Evolutionary conservation across 1,140 invertebrate species (phyloP).

Genomic region (Nasonia longicornis): DNA sequence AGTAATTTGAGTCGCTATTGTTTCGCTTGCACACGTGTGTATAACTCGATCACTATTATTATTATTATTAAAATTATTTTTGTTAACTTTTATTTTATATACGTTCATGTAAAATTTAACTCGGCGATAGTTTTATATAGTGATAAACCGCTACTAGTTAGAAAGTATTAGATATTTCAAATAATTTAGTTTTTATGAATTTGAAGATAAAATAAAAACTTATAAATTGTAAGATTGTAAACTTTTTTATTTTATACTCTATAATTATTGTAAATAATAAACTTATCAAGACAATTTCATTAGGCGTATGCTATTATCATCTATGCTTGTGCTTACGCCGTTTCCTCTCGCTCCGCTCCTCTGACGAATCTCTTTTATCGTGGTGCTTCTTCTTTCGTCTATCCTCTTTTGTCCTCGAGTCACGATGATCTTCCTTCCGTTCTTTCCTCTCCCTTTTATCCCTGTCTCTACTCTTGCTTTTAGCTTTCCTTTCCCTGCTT

Average conservation of each 20-base stretch:
- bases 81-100: background rate
- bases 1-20: background rate
- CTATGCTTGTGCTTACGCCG: constrained; percentile 27
- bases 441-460: constrained; percentile 50
- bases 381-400: background rate
- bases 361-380: background rate
- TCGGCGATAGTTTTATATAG: background rate
- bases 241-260: constrained; percentile 42
- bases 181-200: constrained; percentile 28
- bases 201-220: background rate
- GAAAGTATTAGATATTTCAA: background rate
- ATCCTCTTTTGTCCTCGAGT: background rate
- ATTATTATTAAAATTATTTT: background rate
- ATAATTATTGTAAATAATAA: constrained; percentile 33
- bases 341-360: constrained; percentile 26
- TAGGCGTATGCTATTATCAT: constrained; percentile 10
- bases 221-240: constrained; percentile 20
- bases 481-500: constrained; percentile 48
- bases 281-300: constrained; percentile 15
- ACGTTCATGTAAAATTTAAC: background rate
- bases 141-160: background rate
- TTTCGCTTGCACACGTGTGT: too few species aligned
- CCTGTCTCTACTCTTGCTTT: constrained; percentile 54
- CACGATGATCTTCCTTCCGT: constrained; percentile 22
- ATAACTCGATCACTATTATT: background rate